Conservation (phyloP, 2,113 vertebrate genomes). For the Labrus mixtus region DNA sequence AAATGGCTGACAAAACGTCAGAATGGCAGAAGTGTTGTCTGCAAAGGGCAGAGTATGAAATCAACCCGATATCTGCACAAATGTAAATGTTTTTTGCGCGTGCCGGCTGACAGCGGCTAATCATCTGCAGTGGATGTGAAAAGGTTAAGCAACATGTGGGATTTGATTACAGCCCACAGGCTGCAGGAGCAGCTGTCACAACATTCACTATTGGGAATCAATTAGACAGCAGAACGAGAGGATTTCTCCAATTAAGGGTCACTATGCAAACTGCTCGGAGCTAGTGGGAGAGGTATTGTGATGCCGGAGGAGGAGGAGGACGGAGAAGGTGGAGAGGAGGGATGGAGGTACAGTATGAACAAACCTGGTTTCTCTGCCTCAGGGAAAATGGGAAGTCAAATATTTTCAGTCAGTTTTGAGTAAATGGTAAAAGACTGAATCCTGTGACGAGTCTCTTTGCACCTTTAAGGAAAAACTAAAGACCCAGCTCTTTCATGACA, state of each 20-base stretch:
- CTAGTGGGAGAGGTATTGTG: neutral
- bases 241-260: conserved; percentile 6
- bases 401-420: too few species aligned
- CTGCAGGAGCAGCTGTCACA: conserved; percentile 29
- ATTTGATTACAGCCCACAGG: conserved; percentile 23
- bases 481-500: too few species aligned
- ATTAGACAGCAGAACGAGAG: conserved; percentile 18
- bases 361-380: neutral
- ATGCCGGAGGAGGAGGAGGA: neutral
- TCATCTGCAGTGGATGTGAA: conserved; percentile 7
- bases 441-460: too few species aligned
- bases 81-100: neutral
- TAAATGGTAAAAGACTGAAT: too few species aligned
- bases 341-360: neutral
- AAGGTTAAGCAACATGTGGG: conserved; percentile 42
- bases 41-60: neutral
- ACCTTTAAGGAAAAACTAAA: too few species aligned
- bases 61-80: neutral
- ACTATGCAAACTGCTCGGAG: neutral
- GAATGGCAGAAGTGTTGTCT: neutral
- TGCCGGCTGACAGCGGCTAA: conserved; percentile 14
- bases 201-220: conserved; percentile 32
- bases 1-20: neutral
- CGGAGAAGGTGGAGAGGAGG: neutral
- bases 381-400: too few species aligned